Conservation (phyloP, 2,888 invertebrate genomes). For the Melikaiella ostensackeni region DNA sequence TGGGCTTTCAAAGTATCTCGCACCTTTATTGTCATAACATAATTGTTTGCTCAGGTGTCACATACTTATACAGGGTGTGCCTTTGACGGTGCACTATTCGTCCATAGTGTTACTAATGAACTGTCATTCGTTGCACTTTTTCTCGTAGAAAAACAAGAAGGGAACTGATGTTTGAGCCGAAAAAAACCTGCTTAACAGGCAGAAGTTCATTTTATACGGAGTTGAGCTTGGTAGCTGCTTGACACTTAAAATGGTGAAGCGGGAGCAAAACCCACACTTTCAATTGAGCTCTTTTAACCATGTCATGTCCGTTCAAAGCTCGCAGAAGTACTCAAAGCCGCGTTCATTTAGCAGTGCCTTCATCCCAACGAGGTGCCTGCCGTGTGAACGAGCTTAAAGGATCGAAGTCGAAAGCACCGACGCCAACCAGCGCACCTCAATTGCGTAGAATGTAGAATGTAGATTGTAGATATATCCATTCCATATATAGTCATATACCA, state of each 20-base stretch:
- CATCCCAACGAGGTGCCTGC: conserved; percentile 11
- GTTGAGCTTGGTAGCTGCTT: neutral
- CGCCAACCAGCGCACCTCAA: conserved; percentile 15
- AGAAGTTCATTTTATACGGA: conserved; percentile 15
- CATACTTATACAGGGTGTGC: conserved; percentile 9
- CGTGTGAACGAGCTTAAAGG: conserved; percentile 32
- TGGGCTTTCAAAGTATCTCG: conserved; percentile 1
- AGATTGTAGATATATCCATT: neutral
- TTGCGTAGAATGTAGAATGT: neutral
- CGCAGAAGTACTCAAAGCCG: neutral
- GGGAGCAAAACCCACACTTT: too few relatives aligned
- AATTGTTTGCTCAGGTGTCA: conserved; percentile 22
- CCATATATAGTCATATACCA: neutral
- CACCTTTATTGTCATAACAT: conserved; percentile 22
- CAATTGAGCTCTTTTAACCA: too few relatives aligned
- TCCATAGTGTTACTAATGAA: conserved; percentile 14
- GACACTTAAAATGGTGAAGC: too few relatives aligned
- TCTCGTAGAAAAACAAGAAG: neutral
- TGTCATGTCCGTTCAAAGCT: neutral
- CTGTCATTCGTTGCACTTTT: conserved; percentile 26
- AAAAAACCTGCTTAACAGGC: neutral
- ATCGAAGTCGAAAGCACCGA: conserved; percentile 20
- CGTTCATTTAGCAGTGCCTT: conserved; percentile 37
- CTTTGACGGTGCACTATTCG: neutral
- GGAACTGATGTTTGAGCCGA: neutral